Evolutionary conservation across 2,888 invertebrate genomes (phyloP).

Genomic region (Auanema freiburgensis): DNA sequence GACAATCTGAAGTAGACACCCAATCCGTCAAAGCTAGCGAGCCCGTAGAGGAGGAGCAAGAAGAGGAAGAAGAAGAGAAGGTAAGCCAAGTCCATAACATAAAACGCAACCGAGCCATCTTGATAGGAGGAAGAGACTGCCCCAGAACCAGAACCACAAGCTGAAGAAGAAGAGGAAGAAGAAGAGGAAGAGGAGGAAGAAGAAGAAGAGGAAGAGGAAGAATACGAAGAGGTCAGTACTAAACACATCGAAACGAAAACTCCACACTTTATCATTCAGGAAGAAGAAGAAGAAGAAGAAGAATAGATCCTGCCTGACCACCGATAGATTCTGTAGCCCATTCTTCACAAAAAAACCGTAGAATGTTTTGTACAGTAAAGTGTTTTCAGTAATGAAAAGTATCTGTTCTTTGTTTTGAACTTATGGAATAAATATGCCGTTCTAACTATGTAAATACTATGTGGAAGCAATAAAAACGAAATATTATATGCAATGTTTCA

Average conservation of each 20-base stretch:
- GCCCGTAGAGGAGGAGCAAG: conserved; percentile 33
- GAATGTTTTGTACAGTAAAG: conserved; percentile 8
- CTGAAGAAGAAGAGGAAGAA: conserved; percentile 35
- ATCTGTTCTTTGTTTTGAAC: neutral
- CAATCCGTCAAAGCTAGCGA: conserved; percentile 43
- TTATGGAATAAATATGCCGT: neutral
- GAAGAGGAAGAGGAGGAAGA: conserved; percentile 37
- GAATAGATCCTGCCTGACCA: conserved; percentile 5
- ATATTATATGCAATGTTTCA: conserved; percentile 4
- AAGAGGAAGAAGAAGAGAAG: conserved; percentile 42
- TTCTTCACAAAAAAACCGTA: conserved; percentile 4
- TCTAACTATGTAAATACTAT: neutral
- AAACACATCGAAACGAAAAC: neutral
- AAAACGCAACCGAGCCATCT: too few relatives aligned
- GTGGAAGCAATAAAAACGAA: neutral
- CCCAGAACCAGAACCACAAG: conserved; percentile 21
- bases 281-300: conserved; percentile 3
- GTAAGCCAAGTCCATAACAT: conserved; percentile 13
- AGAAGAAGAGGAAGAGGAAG: conserved; percentile 49
- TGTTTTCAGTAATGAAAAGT: neutral
- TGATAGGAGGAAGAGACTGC: conserved; percentile 23
- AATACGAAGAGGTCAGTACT: conserved; percentile 32
- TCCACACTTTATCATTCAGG: neutral
- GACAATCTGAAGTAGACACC: conserved; percentile 42
- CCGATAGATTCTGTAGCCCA: conserved; percentile 3